These are phyloP conservation scores for Alviniconcha strummeri DNA, from an alignment of 2,888 invertebrate genomes.

Conservation along the genomic window DNA sequence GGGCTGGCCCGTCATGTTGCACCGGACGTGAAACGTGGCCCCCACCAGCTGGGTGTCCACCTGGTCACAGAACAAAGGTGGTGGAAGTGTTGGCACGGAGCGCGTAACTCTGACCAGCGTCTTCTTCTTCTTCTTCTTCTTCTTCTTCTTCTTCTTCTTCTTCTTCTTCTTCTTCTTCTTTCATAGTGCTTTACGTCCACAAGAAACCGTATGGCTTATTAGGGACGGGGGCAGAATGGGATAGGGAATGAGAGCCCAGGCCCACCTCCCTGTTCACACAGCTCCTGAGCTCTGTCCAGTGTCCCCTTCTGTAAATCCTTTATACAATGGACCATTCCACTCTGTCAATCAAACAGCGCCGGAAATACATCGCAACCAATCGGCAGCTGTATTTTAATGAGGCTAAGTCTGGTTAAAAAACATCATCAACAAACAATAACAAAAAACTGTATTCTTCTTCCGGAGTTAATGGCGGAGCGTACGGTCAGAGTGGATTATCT, in stretches of 20 bases:
- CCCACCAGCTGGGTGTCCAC: background rate
- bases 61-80: background rate
- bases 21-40: conserved; percentile 1
- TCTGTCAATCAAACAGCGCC: background rate
- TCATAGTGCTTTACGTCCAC: no score
- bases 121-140: background rate
- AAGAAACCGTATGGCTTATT: no score
- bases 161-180: background rate
- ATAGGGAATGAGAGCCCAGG: no score
- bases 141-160: conserved; percentile 7
- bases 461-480: no score
- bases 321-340: background rate
- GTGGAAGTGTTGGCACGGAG: no score
- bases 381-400: no score
- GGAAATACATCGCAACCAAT: no score
- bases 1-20: conserved; percentile 20
- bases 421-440: background rate
- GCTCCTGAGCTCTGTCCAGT: background rate
- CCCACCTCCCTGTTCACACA: background rate
- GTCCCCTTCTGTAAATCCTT: background rate
- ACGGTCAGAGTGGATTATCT: no score
- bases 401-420: no score
- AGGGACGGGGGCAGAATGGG: no score
- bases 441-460: background rate
- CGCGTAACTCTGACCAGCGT: background rate